These are phyloP conservation scores for Neodon shergylaensis DNA, from an alignment of 2,113 vertebrate species.

Conservation along the genomic window DNA sequence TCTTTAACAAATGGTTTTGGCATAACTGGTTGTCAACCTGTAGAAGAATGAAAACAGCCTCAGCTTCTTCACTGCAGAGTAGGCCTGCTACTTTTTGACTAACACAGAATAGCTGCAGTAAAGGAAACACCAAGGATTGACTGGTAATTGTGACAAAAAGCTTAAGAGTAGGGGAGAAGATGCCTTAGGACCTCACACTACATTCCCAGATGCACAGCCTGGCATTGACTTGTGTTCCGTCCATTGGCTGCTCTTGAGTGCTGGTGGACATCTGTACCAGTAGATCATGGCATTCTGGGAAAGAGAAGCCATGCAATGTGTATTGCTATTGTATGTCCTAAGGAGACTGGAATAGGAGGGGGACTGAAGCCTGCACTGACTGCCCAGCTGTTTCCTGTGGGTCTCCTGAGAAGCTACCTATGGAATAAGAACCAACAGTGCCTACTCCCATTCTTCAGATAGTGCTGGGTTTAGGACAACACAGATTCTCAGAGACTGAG, in stretches of 20 bases:
- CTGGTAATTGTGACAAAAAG: too few relatives aligned
- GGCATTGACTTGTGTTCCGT: not conserved
- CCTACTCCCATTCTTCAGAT: accelerated
- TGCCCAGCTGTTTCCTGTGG: not conserved
- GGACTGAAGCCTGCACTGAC: not conserved
- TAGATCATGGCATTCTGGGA: not conserved
- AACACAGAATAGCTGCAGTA: not conserved
- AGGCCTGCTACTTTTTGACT: too few relatives aligned
- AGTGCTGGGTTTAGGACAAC: too few relatives aligned
- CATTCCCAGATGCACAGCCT: not conserved
- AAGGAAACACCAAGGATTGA: too few relatives aligned
- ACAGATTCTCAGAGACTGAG: not conserved
- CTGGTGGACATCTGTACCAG: not conserved
- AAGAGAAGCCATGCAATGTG: not conserved
- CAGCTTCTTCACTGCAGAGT: not conserved
- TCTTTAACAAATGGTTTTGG: too few relatives aligned
- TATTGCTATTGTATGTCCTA: not conserved
- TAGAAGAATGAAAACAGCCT: not conserved
- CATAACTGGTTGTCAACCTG: too few relatives aligned
- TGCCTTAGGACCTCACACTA: not conserved
- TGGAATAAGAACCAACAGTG: too few relatives aligned
- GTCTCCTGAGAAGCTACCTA: accelerated
- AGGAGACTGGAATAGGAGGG: not conserved
- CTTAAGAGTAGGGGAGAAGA: not conserved
- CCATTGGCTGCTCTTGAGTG: not conserved